Evolutionary conservation across 2,888 invertebrate genomes (phyloP).

Genomic region (Agriopis marginaria): DNA sequence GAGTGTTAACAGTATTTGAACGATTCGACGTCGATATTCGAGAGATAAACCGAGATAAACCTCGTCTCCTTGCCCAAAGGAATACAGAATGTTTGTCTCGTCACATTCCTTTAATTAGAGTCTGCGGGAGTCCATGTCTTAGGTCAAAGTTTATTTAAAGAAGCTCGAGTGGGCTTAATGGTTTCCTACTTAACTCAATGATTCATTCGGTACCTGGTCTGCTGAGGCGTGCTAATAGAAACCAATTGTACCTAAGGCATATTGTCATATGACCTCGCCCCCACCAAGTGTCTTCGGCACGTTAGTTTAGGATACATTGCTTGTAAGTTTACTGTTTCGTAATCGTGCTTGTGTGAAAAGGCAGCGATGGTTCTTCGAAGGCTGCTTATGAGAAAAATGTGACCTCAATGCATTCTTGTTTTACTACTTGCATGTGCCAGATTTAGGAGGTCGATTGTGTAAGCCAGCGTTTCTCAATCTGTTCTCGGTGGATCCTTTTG

Average conservation of each 20-base stretch:
- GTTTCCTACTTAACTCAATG: slow-evolving; percentile 67
- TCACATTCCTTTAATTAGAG: slow-evolving; percentile 40
- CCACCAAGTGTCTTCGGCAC: slow-evolving; percentile 67
- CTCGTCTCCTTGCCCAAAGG: slow-evolving; percentile 71
- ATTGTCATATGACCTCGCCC: slow-evolving; percentile 68
- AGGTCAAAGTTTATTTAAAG: slow-evolving; percentile 56
- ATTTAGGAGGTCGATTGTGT: slow-evolving; percentile 55
- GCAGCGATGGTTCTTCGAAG: slow-evolving; percentile 62
- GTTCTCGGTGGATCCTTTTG: slow-evolving; percentile 17
- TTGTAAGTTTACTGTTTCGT: slow-evolving; percentile 59
- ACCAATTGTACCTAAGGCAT: slow-evolving; percentile 64
- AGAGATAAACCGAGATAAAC: slow-evolving; percentile 50
- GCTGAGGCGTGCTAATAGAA: slow-evolving; percentile 52
- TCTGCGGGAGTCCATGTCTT: slow-evolving; percentile 47
- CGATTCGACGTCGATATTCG: slow-evolving; percentile 36
- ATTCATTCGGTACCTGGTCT: slow-evolving; percentile 55
- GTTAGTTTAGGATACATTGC: slow-evolving; percentile 64
- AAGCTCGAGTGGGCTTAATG: slow-evolving; percentile 58
- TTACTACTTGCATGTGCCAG: slow-evolving; percentile 55
- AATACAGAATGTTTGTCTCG: slow-evolving; percentile 64
- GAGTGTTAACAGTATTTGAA: slow-evolving; percentile 70
- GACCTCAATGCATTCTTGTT: slow-evolving; percentile 67
- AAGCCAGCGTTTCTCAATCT: slow-evolving; percentile 38
- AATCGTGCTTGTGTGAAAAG: slow-evolving; percentile 56
- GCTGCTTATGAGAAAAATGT: slow-evolving; percentile 71